Evolutionary conservation across 2,113 vertebrate genomes (phyloP).

Genomic region (Oryzias celebensis): DNA sequence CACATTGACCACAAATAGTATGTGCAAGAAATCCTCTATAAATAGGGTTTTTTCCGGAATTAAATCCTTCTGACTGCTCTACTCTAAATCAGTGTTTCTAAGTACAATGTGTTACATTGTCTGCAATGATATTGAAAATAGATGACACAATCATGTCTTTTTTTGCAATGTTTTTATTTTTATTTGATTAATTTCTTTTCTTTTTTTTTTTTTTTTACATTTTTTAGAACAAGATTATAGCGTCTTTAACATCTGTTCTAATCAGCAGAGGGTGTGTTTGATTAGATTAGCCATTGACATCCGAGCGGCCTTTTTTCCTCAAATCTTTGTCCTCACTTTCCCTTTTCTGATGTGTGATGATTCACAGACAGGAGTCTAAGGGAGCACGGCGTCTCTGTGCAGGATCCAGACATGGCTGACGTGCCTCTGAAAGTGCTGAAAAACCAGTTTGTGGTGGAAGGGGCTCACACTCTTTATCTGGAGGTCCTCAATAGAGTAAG

Average conservation of each 20-base stretch:
- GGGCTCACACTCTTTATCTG: conserved; percentile 85
- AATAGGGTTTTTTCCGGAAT: not conserved
- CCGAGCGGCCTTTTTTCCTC: not conserved
- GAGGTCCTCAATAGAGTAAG: conserved; percentile 89
- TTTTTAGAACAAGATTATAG: not conserved
- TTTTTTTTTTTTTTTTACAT: no score
- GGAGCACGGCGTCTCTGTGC: conserved; percentile 69
- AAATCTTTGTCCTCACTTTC: not conserved
- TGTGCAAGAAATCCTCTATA: not conserved
- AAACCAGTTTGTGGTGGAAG: conserved; percentile 88
- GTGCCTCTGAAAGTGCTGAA: conserved; percentile 83
- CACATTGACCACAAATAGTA: no score
- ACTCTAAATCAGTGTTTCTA: no score
- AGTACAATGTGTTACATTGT: not conserved
- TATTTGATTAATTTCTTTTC: no score
- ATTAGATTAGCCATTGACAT: conserved; percentile 30
- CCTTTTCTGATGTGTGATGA: conserved; percentile 2
- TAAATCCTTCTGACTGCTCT: not conserved
- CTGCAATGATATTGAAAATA: not conserved
- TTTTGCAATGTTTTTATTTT: no score
- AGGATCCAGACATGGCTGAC: conserved; percentile 78
- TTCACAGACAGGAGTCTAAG: conserved; percentile 71
- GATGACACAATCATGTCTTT: not conserved
- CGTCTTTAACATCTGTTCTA: not conserved
- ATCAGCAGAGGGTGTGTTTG: not conserved